Evolutionary conservation across 2,797 vertebrate species (phyloP), one percentile per base, ranked within the genome.

Genomic region (Choloepus didactylus): DNA sequence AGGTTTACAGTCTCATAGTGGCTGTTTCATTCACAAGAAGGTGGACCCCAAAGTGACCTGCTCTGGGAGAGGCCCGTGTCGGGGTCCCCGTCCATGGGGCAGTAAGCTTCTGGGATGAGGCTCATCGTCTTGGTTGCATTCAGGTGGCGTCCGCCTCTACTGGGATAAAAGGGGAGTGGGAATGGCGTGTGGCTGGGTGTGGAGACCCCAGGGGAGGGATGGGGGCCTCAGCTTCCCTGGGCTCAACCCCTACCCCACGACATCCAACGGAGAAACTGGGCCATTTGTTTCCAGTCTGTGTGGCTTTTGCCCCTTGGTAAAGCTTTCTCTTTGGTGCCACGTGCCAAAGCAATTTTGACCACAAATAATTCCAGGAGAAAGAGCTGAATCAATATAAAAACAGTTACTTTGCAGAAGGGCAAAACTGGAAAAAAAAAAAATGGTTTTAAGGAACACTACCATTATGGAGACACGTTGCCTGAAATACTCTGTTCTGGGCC

Each of bases 391-490:
- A 12, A 89, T 27, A 59, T 83, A 67, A 94, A 59, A 95, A 56
- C 77, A 90, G 83, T 29, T 0, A 5, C 77, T 97, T 95, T 56
- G 27, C 87, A 89, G 97, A 98, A 97, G 85, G 73, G 75, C 60
- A 88, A 96, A 94, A 60, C 35, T 72, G 83, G 54, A 94, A 86
- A 95, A 80, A 49, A 80, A 49, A 95, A 90, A 73, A 64, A 77
- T 60, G 12, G 49, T 41, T 2, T 62, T 95, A 84, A 64, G 77
- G 90, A 46, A 16, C 44, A 80, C 87, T 62, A 27, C 90, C 66
- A 93, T 67, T 81, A 79, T 46, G 79, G 95, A 97, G 95, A 96
- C 29, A 0, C 75, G 72, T 95, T 96, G 73, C 95, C 96, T 87
- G 93, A 94, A 95, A 97, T 96, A 94, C 94, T 95, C 70, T 51